Conservation (phyloP, 2,888 invertebrate genomes). For the Syritta pipiens region DNA sequence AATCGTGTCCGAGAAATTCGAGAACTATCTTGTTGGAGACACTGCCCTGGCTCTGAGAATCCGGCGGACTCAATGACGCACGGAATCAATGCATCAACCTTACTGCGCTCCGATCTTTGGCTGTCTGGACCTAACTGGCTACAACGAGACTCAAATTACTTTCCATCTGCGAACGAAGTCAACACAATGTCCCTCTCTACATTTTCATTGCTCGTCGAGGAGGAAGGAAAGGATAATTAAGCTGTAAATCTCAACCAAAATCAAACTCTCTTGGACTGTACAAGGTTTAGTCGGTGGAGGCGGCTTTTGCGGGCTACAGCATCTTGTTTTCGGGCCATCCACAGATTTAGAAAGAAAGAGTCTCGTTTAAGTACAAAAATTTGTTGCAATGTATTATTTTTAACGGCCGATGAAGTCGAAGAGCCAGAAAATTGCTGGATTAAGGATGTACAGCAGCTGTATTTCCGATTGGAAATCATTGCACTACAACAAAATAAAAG, state of each 20-base stretch:
- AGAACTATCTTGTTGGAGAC: too few species aligned
- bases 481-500: too few species aligned
- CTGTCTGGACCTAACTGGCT: slow-evolving; percentile 18
- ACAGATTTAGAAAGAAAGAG: slow-evolving; percentile 6
- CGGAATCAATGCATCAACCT: too few species aligned
- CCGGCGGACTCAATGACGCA: too few species aligned
- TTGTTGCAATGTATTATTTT: neutral
- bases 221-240: too few species aligned
- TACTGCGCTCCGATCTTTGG: too few species aligned
- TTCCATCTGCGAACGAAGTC: neutral
- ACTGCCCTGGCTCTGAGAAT: too few species aligned
- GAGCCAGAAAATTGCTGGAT: slow-evolving; percentile 20
- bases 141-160: neutral
- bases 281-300: slow-evolving; percentile 15
- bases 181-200: neutral
- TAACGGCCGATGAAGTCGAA: neutral
- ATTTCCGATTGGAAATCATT: too few species aligned
- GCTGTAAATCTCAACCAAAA: neutral
- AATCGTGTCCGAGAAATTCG: too few species aligned
- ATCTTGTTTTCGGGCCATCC: too few species aligned
- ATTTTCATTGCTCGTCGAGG: slow-evolving; percentile 12
- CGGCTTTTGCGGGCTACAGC: slow-evolving; percentile 20
- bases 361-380: neutral
- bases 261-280: neutral
- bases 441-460: too few species aligned